Conservation (phyloP, 1,140 invertebrate genomes). For the Sycophaga agraensis region DNA sequence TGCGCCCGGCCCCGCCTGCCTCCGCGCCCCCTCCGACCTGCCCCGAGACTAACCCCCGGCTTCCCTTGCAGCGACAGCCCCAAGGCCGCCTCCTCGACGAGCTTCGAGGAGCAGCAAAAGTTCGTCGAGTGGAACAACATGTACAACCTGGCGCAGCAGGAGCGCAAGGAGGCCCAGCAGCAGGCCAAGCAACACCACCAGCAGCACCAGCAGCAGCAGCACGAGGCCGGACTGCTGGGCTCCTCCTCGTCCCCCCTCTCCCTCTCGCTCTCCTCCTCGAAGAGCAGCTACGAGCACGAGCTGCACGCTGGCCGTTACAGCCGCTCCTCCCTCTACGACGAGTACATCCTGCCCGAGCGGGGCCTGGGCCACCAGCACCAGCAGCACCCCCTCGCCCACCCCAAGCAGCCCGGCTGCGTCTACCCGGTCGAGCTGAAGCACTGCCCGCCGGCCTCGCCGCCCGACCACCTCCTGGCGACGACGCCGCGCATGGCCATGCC, state of each 20-base stretch:
- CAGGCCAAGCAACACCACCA: conserved; percentile 39
- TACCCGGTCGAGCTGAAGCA: conserved; percentile 28
- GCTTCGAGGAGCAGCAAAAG: conserved; percentile 54
- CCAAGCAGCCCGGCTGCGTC: too few species aligned
- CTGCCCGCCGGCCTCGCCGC: conserved; percentile 36
- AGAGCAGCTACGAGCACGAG: conserved; percentile 25
- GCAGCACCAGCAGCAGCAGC: conserved; percentile 35
- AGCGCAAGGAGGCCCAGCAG: conserved; percentile 39
- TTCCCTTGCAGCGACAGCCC: conserved; percentile 37
- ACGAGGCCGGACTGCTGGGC: neutral
- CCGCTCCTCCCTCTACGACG: conserved; percentile 41
- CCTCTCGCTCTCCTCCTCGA: conserved; percentile 2
- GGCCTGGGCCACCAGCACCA: conserved; percentile 13
- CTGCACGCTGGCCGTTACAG: conserved; percentile 14
- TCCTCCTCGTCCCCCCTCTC: neutral
- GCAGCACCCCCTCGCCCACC: neutral
- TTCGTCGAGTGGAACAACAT: conserved; percentile 57
- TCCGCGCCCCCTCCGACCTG: neutral
- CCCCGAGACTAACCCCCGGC: neutral
- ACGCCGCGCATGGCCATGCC: conserved; percentile 46
- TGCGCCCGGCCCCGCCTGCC: neutral
- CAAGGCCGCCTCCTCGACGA: conserved; percentile 43
- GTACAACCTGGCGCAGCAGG: conserved; percentile 50
- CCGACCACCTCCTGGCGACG: conserved; percentile 36
- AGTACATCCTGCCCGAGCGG: conserved; percentile 46